These are phyloP conservation scores for Rhyacophila brunnea DNA, from an alignment of 1,140 invertebrate species.

Conservation along the genomic window DNA sequence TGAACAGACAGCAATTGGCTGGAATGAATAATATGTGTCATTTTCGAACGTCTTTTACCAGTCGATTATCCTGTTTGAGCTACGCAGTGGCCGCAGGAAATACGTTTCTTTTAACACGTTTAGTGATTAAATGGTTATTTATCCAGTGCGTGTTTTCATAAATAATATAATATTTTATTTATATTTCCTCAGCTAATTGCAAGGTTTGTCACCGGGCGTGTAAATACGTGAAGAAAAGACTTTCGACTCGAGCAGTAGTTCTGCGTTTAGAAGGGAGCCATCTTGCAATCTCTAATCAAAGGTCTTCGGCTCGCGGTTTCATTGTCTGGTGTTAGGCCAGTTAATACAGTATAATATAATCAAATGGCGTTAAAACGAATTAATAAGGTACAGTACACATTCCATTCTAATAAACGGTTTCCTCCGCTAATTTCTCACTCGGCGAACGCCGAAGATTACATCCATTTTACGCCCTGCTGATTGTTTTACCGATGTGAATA, in stretches of 20 bases:
- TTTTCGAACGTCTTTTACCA: slow-evolving; percentile 49
- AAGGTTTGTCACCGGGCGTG: neutral
- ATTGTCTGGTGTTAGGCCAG: slow-evolving; percentile 63
- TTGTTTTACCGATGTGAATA: slow-evolving; percentile 58
- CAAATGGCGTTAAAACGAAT: slow-evolving; percentile 54
- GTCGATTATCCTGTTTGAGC: slow-evolving; percentile 55
- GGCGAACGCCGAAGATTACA: slow-evolving; percentile 34
- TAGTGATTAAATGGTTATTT: slow-evolving; percentile 1
- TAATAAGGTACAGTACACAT: slow-evolving; percentile 45
- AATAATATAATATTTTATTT: slow-evolving; percentile 20
- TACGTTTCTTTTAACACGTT: slow-evolving; percentile 23
- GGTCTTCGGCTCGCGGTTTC: slow-evolving; percentile 63
- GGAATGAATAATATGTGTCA: slow-evolving; percentile 27
- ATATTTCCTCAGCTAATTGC: slow-evolving; percentile 13
- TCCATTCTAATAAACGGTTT: slow-evolving; percentile 33
- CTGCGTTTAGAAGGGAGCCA: slow-evolving; percentile 64
- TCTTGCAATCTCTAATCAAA: slow-evolving; percentile 67
- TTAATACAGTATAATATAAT: slow-evolving; percentile 55
- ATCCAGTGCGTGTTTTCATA: slow-evolving; percentile 18
- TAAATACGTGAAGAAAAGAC: slow-evolving; percentile 6
- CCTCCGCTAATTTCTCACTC: slow-evolving; percentile 13
- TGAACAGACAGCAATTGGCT: neutral
- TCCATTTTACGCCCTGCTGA: slow-evolving; percentile 43
- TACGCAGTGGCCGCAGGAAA: slow-evolving; percentile 29
- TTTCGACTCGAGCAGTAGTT: slow-evolving; percentile 57